Evolutionary conservation across 2,797 vertebrate species (phyloP).

Genomic region (Trematomus bernacchii): DNA sequence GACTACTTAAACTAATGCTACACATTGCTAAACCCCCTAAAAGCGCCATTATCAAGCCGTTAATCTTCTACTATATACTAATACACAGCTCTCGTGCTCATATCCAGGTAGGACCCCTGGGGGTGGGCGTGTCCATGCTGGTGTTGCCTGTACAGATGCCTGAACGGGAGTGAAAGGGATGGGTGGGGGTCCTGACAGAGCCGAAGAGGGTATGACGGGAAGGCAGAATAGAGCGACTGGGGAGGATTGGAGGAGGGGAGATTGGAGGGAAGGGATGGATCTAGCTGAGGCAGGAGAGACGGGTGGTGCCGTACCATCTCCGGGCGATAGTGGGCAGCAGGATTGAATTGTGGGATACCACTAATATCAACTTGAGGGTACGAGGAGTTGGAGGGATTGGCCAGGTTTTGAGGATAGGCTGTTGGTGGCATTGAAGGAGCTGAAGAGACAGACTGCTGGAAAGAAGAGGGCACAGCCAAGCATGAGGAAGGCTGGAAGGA

Average conservation of each 20-base stretch:
- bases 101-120: constrained; percentile 86
- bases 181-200: constrained; percentile 86
- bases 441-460: constrained; percentile 50
- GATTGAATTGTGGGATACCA: constrained; percentile 74
- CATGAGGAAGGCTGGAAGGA: constrained; percentile 68
- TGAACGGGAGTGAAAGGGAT: constrained; percentile 86
- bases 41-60: constrained; percentile 60
- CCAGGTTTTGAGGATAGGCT: constrained; percentile 64
- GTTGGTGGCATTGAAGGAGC: constrained; percentile 52
- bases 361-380: constrained; percentile 74
- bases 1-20: constrained; percentile 54
- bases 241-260: constrained; percentile 66
- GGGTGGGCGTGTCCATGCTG: constrained; percentile 85
- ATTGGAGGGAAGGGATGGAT: constrained; percentile 66
- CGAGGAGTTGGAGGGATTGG: constrained; percentile 50
- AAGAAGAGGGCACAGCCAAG: constrained; percentile 54
- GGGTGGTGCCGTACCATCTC: constrained; percentile 82
- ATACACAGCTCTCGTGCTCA: constrained; percentile 76
- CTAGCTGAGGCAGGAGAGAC: constrained; percentile 71
- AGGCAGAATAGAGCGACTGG: constrained; percentile 75
- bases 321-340: constrained; percentile 74
- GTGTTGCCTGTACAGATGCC: constrained; percentile 88
- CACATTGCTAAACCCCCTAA: constrained; percentile 45
- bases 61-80: constrained; percentile 35
- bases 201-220: constrained; percentile 85